Conservation (phyloP, 2,797 vertebrate species). For the Clarias laeviceps region DNA sequence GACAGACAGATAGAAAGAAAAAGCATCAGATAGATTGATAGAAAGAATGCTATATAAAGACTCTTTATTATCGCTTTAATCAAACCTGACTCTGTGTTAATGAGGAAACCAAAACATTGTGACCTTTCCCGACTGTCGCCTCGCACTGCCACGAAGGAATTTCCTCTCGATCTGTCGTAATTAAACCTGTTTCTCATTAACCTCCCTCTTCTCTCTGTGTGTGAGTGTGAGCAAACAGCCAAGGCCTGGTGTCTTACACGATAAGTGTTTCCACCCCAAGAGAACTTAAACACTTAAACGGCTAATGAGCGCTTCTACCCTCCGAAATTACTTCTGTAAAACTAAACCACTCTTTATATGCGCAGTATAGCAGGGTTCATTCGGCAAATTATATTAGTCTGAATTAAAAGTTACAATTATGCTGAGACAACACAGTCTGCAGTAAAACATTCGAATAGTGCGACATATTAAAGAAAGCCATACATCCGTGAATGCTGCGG, state of each 20-base stretch:
- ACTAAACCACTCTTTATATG: not conserved
- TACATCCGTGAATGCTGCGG: no score
- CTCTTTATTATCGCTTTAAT: not conserved
- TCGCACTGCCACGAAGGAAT: not conserved
- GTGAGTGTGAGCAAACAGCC: not conserved
- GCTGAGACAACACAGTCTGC: not conserved
- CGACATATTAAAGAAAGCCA: no score
- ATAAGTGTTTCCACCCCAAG: constrained; percentile 8
- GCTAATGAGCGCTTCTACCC: not conserved
- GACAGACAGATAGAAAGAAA: not conserved
- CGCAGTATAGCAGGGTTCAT: not conserved
- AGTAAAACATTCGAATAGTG: no score
- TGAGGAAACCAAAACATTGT: constrained; percentile 5
- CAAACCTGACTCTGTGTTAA: not conserved
- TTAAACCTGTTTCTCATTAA: constrained; percentile 24
- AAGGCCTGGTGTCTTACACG: not conserved
- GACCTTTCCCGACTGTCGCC: constrained; percentile 10
- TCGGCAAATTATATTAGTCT: not conserved
- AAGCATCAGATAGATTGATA: not conserved
- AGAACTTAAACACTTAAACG: not conserved
- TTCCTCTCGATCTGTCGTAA: not conserved
- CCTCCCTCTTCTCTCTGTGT: constrained; percentile 21
- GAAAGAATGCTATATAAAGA: not conserved
- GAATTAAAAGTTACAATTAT: not conserved
- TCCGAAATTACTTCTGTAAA: not conserved